A percentile compares a stretch with the other conserved stretches of the same genome.
Conservation (phyloP, 2,113 vertebrate genomes). For the Engystomops pustulosus region DNA sequence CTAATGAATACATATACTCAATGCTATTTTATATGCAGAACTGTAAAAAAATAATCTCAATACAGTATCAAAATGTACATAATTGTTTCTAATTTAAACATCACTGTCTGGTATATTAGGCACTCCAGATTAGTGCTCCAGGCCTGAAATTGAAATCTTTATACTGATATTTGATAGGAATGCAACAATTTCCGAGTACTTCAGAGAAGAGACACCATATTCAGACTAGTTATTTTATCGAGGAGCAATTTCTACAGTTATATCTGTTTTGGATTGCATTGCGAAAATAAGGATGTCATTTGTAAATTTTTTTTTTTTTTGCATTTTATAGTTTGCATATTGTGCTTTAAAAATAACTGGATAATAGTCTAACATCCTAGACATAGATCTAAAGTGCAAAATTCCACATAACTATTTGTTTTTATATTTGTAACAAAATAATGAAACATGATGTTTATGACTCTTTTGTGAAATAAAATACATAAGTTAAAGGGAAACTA, state of each 20-base stretch:
- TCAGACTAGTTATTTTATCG: slow-evolving; percentile 16
- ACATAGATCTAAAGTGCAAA: too few relatives aligned
- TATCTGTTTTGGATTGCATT: background rate
- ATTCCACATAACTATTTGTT: too few relatives aligned
- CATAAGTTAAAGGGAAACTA: too few relatives aligned
- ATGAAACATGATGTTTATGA: too few relatives aligned
- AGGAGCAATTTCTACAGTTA: background rate
- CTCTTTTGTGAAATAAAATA: too few relatives aligned
- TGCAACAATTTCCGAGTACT: slow-evolving; percentile 75
- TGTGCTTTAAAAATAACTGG: too few relatives aligned
- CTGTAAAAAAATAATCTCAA: slow-evolving; percentile 87
- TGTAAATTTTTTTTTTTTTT: background rate
- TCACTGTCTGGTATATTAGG: slow-evolving; percentile 69
- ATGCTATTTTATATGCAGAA: slow-evolving; percentile 77
- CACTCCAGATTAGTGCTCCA: slow-evolving; percentile 69
- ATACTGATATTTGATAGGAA: slow-evolving; percentile 71
- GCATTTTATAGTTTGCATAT: background rate
- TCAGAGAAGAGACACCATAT: slow-evolving; percentile 57
- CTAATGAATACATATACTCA: slow-evolving; percentile 80
- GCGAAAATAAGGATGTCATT: too few relatives aligned
- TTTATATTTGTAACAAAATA: too few relatives aligned
- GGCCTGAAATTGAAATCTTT: slow-evolving; percentile 69
- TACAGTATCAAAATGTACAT: slow-evolving; percentile 87
- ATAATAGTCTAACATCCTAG: too few relatives aligned
- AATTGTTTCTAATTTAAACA: slow-evolving; percentile 76